Evolutionary conservation across 2,797 vertebrate species (phyloP).

Genomic region (Bradypus variegatus): DNA sequence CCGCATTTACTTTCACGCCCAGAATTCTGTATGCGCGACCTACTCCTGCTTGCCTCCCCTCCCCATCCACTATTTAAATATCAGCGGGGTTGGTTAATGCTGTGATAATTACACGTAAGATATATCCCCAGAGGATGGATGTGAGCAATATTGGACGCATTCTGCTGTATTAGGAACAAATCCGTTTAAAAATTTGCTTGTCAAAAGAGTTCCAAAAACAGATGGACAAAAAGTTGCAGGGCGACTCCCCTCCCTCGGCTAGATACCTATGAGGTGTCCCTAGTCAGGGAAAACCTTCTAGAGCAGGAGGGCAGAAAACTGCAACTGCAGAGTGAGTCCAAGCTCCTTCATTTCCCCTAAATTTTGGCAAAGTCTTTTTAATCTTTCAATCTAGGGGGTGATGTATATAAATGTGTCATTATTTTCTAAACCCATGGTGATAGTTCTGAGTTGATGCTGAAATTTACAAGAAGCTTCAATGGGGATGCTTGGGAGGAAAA

Average conservation of each 20-base stretch:
- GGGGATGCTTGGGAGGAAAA: background rate
- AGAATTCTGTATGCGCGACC: constrained; percentile 3
- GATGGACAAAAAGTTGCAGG: background rate
- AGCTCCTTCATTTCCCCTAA: constrained; percentile 16
- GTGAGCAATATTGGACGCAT: background rate
- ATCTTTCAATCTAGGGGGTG: background rate
- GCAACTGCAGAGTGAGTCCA: background rate
- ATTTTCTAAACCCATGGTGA: constrained; percentile 12
- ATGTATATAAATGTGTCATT: background rate
- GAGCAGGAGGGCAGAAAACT: background rate
- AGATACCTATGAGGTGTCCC: background rate
- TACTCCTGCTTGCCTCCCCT: background rate
- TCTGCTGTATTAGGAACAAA: background rate
- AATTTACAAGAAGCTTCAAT: background rate
- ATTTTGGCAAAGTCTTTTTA: background rate
- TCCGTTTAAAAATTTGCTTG: background rate
- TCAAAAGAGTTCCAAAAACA: background rate
- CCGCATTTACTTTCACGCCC: background rate
- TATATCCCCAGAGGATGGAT: background rate
- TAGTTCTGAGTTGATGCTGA: background rate
- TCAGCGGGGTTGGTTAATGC: background rate
- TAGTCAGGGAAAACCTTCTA: background rate
- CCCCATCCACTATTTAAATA: background rate
- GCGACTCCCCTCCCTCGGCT: background rate
- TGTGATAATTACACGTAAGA: background rate